Conservation (phyloP, 2,888 invertebrate genomes). For the Hipparchia semele region DNA sequence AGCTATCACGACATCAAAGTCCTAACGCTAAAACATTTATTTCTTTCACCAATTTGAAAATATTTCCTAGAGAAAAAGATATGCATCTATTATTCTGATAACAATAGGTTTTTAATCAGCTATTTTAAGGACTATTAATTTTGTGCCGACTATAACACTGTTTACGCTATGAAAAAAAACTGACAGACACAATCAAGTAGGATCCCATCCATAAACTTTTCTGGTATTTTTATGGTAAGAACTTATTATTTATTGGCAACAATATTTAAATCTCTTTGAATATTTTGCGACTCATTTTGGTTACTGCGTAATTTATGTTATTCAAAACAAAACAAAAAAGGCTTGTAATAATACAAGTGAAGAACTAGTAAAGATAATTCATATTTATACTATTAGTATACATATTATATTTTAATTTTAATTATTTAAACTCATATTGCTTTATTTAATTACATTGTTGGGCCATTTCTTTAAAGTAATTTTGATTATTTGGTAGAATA, state of each 20-base stretch:
- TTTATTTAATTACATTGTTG: neutral
- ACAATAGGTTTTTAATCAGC: constrained; percentile 66
- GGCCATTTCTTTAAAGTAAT: neutral
- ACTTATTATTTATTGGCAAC: neutral
- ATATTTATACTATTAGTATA: too few relatives aligned
- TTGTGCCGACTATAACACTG: constrained; percentile 62
- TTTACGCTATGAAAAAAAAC: constrained; percentile 52
- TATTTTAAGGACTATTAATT: constrained; percentile 62
- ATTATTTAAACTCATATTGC: neutral
- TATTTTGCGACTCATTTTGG: too few relatives aligned
- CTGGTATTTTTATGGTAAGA: too few relatives aligned
- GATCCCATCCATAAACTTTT: too few relatives aligned
- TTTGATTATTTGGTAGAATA: neutral
- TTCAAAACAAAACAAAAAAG: too few relatives aligned
- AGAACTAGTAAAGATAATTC: too few relatives aligned
- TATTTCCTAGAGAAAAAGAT: constrained; percentile 81
- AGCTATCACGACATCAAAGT: constrained; percentile 78
- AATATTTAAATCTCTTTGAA: neutral
- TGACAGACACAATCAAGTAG: neutral
- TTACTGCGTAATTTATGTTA: too few relatives aligned
- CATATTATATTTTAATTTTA: neutral
- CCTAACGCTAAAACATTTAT: constrained; percentile 75
- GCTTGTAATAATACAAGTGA: too few relatives aligned
- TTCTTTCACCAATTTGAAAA: constrained; percentile 68
- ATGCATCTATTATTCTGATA: constrained; percentile 81